Evolutionary conservation across 2,888 invertebrate species (phyloP).

Genomic region (Pheosia gnoma): DNA sequence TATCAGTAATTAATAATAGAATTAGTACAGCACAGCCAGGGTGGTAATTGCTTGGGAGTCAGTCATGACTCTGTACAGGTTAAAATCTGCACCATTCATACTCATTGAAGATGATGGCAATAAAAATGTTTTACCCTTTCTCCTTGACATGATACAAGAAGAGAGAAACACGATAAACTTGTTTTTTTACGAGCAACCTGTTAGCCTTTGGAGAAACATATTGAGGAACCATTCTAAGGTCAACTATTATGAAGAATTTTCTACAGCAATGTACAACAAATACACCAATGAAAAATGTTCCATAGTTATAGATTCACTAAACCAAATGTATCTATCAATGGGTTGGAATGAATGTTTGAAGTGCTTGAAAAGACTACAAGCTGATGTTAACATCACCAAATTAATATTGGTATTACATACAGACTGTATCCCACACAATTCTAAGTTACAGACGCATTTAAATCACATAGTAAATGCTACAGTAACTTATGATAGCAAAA

Average conservation of each 20-base stretch:
- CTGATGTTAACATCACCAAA: slow-evolving; percentile 53
- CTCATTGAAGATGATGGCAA: slow-evolving; percentile 69
- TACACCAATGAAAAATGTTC: slow-evolving; percentile 50
- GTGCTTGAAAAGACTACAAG: slow-evolving; percentile 49
- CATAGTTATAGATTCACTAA: slow-evolving; percentile 71
- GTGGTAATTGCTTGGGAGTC: no score
- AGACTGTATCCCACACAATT: slow-evolving; percentile 72
- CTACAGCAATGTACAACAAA: slow-evolving; percentile 38
- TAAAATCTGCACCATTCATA: slow-evolving; percentile 63
- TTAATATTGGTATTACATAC: slow-evolving; percentile 72
- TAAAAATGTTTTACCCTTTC: slow-evolving; percentile 64
- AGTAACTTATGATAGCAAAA: slow-evolving; percentile 55
- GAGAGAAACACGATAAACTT: slow-evolving; percentile 52
- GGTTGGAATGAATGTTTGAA: slow-evolving; percentile 68
- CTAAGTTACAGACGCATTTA: slow-evolving; percentile 70
- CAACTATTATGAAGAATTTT: slow-evolving; percentile 52
- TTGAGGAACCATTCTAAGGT: slow-evolving; percentile 49
- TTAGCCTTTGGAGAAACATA: slow-evolving; percentile 57
- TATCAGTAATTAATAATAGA: no score
- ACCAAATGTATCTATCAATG: slow-evolving; percentile 67
- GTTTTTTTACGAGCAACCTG: slow-evolving; percentile 68
- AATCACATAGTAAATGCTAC: slow-evolving; percentile 73
- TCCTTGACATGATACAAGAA: slow-evolving; percentile 54
- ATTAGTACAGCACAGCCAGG: no score
- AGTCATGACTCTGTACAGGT: slow-evolving; percentile 55